Conservation (phyloP, 37 sponge, comb jelly and placozoan genomes). For the Ianthella basta region DNA sequence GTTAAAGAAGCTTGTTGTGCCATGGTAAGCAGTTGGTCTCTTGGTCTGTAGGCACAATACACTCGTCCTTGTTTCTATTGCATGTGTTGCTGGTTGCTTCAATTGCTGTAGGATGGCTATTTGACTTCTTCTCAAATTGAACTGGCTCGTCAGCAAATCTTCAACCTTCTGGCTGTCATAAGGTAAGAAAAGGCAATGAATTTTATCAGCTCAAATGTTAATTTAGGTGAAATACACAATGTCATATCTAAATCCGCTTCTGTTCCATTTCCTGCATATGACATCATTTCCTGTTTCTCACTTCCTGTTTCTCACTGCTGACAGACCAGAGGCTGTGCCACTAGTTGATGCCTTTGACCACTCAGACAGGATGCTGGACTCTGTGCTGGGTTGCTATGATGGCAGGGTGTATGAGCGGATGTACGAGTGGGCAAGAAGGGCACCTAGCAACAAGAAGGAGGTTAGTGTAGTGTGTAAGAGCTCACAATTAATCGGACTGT, state of each 20-base stretch:
- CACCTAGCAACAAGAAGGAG: constrained; percentile 82
- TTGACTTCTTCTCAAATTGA: constrained; percentile 35
- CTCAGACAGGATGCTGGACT: constrained; percentile 79
- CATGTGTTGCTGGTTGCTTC: neutral
- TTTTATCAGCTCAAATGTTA: no score
- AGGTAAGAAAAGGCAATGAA: constrained; percentile 16
- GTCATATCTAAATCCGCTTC: neutral
- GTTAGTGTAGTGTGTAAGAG: constrained; percentile 12
- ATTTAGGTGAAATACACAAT: no score
- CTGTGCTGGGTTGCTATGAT: constrained; percentile 89
- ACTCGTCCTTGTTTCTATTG: no score
- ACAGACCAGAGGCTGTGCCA: constrained; percentile 82
- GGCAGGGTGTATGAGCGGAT: constrained; percentile 91
- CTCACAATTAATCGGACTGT: no score
- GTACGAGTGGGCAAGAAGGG: constrained; percentile 79
- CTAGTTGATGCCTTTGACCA: constrained; percentile 94
- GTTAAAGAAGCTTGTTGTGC: no score
- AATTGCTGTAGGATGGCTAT: constrained; percentile 31
- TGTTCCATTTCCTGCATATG: no score
- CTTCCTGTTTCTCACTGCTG: neutral
- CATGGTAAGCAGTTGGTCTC: no score
- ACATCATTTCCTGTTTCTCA: neutral
- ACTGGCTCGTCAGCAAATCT: constrained; percentile 34
- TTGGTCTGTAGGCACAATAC: no score
- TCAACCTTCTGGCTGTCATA: constrained; percentile 27